These are phyloP conservation scores for Formicarius rufipectus DNA, from an alignment of 2,113 vertebrate species.

Conservation along the genomic window DNA sequence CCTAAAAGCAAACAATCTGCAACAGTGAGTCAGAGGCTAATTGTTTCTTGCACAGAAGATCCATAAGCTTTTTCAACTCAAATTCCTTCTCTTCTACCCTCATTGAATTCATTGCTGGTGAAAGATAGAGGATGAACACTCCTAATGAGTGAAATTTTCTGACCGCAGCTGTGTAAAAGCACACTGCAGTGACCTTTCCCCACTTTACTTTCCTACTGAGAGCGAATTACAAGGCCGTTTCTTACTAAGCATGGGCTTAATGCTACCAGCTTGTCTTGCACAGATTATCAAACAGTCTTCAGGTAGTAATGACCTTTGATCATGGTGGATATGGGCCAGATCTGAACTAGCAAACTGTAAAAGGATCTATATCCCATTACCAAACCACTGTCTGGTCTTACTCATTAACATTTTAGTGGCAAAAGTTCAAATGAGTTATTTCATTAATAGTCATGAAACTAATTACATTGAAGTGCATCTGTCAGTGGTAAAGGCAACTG, in stretches of 20 bases:
- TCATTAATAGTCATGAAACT: conserved; percentile 72
- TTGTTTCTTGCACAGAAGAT: background rate
- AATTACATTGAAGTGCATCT: conserved; percentile 48
- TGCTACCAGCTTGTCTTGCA: fast-evolving
- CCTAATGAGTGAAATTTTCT: background rate
- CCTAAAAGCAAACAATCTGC: background rate
- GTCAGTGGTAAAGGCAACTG: conserved; percentile 7
- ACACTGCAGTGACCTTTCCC: background rate
- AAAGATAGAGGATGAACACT: background rate
- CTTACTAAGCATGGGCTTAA: background rate
- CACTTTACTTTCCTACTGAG: background rate
- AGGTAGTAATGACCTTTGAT: conserved; percentile 38
- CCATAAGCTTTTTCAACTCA: background rate
- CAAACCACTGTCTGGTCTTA: background rate
- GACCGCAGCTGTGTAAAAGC: background rate
- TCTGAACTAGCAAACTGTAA: conserved; percentile 53
- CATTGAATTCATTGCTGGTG: background rate
- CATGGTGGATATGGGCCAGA: background rate
- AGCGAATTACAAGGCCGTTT: background rate
- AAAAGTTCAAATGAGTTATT: conserved; percentile 69
- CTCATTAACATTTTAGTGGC: conserved; percentile 70
- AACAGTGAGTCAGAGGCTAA: background rate
- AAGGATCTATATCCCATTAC: conserved; percentile 56
- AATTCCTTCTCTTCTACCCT: background rate
- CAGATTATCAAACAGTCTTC: background rate